phyloP scores from a whole-genome alignment of 2,888 invertebrate species.

The Eilema sororculum region DNA sequence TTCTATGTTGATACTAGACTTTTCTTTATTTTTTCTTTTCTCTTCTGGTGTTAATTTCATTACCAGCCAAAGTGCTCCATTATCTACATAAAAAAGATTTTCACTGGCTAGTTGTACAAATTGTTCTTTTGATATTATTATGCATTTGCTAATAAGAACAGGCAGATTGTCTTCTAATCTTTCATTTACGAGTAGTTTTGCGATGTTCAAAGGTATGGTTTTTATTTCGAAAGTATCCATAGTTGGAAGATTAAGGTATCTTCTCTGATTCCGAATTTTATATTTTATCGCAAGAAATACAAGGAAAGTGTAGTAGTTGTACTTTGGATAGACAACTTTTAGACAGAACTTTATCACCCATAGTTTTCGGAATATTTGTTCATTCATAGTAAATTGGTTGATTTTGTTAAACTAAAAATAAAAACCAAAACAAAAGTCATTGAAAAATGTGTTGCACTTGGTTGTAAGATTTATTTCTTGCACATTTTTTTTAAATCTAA shows the following conservation, averaged over 20 bases:
- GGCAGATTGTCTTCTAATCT: slow-evolving; percentile 65
- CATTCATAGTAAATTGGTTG: slow-evolving; percentile 70
- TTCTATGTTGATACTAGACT: slow-evolving; percentile 48
- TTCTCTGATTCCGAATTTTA: slow-evolving; percentile 68
- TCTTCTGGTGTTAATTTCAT: slow-evolving; percentile 67
- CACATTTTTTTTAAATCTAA: slow-evolving; percentile 23
- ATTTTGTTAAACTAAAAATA: slow-evolving; percentile 19
- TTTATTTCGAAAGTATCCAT: slow-evolving; percentile 71
- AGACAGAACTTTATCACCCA: slow-evolving; percentile 82
- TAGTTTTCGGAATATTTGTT: slow-evolving; percentile 68
- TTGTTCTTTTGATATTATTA: slow-evolving; percentile 74
- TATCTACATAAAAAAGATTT: slow-evolving; percentile 81
- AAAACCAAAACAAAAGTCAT: slow-evolving; percentile 29
- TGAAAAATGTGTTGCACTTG: slow-evolving; percentile 11
- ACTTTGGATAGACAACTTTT: slow-evolving; percentile 82
- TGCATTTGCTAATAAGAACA: slow-evolving; percentile 72
- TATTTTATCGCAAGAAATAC: slow-evolving; percentile 79
- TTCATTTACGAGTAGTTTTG: slow-evolving; percentile 62
- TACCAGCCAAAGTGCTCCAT: slow-evolving; percentile 78
- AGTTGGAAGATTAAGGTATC: slow-evolving; percentile 36
- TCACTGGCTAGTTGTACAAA: slow-evolving; percentile 77
- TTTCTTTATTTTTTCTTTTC: slow-evolving; percentile 64
- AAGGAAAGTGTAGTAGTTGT: slow-evolving; percentile 76
- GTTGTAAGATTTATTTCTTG: slow-evolving; percentile 18
- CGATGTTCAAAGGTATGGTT: slow-evolving; percentile 63